These are phyloP conservation scores for Aspidapion aeneum DNA, from an alignment of 2,888 invertebrate species.

Conservation along the genomic window DNA sequence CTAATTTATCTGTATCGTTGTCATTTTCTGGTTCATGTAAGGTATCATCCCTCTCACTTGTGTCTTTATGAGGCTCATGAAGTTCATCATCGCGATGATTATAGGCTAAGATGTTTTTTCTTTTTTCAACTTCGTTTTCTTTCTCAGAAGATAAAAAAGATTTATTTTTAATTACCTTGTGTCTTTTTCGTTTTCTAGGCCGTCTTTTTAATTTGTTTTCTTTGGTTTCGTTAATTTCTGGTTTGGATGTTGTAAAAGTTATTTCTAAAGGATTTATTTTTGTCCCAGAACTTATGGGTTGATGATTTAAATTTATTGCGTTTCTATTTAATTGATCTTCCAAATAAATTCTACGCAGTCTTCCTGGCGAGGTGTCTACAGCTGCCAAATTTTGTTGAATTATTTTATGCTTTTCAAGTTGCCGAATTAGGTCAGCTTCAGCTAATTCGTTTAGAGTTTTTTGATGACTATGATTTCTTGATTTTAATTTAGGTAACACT, in stretches of 20 bases:
- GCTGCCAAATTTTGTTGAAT: not conserved
- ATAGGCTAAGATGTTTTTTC: not conserved
- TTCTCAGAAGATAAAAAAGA: not conserved
- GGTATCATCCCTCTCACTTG: slow-evolving; percentile 30
- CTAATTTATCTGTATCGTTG: slow-evolving; percentile 20
- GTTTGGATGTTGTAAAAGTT: not conserved
- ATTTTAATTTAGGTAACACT: not conserved
- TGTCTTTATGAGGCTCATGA: slow-evolving; percentile 9
- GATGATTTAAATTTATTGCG: not conserved
- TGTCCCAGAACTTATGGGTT: not conserved
- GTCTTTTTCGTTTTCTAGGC: not conserved
- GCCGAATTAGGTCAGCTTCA: not conserved
- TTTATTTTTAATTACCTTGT: not conserved
- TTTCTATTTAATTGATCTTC: not conserved
- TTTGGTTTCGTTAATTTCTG: not conserved
- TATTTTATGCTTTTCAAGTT: not conserved
- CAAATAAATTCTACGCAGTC: not conserved
- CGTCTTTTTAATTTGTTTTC: not conserved
- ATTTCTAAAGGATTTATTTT: not conserved
- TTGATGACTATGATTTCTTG: not conserved
- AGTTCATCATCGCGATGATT: not conserved
- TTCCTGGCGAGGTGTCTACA: not conserved
- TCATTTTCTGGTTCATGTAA: slow-evolving; percentile 31
- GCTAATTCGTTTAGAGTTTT: not conserved
- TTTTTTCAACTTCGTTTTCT: not conserved